Percentiles rank a stretch among this genome's conserved stretches.
These are phyloP conservation scores for Mustela nigripes DNA, from an alignment of 2,113 vertebrate species.

Conservation along the genomic window DNA sequence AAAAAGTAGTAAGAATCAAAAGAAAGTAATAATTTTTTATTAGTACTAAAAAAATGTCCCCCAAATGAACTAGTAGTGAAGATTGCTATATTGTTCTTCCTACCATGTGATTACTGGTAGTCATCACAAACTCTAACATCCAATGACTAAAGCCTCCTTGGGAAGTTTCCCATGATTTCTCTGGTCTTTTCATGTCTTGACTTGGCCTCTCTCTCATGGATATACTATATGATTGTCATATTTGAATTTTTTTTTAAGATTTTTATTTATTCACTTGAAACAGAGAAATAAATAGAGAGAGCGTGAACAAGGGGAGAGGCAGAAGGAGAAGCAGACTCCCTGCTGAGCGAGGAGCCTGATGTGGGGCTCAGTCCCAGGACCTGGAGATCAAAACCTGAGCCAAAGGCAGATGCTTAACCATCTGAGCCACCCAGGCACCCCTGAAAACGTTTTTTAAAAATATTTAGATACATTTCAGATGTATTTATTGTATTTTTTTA, in stretches of 20 bases:
- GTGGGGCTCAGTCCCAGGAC: no score
- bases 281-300: no score
- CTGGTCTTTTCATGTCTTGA: background rate
- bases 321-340: no score
- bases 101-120: background rate
- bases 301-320: no score
- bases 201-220: background rate
- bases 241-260: slow-evolving; percentile 7
- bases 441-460: background rate
- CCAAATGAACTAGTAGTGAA: background rate
- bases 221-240: background rate
- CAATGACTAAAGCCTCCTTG: background rate
- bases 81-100: background rate
- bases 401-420: no score
- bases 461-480: background rate
- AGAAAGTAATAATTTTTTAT: background rate
- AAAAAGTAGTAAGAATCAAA: no score
- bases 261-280: no score
- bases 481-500: background rate
- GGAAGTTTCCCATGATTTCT: background rate
- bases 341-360: no score
- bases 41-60: background rate
- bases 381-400: no score
- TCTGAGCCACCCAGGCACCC: no score
- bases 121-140: background rate